Conservation (phyloP, 2,113 vertebrate species). For the Rousettus leschenaultii region DNA sequence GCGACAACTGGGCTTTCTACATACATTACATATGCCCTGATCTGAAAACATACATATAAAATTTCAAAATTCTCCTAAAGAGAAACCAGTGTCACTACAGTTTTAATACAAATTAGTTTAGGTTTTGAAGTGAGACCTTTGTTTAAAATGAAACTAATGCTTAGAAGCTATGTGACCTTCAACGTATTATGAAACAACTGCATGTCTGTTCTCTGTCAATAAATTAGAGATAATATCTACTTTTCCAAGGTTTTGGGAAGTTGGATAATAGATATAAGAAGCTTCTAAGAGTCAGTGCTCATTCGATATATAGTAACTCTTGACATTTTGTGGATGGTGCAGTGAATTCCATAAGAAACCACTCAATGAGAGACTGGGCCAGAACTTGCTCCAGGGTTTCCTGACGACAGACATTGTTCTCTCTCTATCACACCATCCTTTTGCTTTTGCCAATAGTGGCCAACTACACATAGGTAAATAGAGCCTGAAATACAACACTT, state of each 20-base stretch:
- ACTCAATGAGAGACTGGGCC: not conserved
- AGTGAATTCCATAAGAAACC: not conserved
- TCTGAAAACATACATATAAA: not conserved
- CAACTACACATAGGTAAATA: not conserved
- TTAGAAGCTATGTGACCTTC: not conserved
- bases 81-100: not conserved
- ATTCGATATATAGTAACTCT: not conserved
- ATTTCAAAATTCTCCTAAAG: not conserved
- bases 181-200: not conserved
- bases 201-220: not conserved
- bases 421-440: not conserved
- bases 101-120: not conserved
- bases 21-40: not conserved
- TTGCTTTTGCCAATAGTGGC: not conserved
- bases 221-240: not conserved
- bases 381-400: not conserved
- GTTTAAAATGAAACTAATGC: not conserved
- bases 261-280: not conserved
- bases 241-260: not conserved
- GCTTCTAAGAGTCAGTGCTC: not conserved
- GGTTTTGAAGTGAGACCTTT: not conserved
- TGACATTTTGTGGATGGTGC: not conserved
- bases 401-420: not conserved
- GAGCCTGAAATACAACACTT: slow-evolving; percentile 19
- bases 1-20: not conserved